These are phyloP conservation scores for Lagria hirta DNA, from an alignment of 2,888 invertebrate genomes.

Conservation along the genomic window DNA sequence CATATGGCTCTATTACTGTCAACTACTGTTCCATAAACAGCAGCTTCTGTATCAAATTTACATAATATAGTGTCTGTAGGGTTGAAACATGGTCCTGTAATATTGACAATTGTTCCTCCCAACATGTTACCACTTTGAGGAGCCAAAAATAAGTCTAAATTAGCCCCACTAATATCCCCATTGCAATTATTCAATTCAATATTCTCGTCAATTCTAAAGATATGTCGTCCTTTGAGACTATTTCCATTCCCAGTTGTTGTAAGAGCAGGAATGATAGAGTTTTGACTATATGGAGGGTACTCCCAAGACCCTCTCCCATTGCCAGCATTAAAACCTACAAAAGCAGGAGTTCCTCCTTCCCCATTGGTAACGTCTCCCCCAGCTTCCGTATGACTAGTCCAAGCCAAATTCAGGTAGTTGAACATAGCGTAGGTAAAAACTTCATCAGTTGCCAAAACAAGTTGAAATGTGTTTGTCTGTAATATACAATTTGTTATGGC, in stretches of 20 bases:
- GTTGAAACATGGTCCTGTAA: constrained; percentile 93
- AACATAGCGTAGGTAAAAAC: constrained; percentile 92
- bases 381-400: constrained; percentile 90
- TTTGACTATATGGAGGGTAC: constrained; percentile 88
- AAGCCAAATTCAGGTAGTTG: constrained; percentile 88
- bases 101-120: constrained; percentile 93
- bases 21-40: constrained; percentile 74
- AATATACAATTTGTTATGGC: no score
- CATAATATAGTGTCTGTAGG: constrained; percentile 75
- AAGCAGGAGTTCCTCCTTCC: constrained; percentile 85
- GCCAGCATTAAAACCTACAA: constrained; percentile 94
- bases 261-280: constrained; percentile 78
- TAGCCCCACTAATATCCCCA: constrained; percentile 82
- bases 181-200: constrained; percentile 92
- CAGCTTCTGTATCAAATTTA: constrained; percentile 75
- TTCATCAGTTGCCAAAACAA: constrained; percentile 90
- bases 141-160: constrained; percentile 81
- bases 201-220: constrained; percentile 93
- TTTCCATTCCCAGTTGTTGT: constrained; percentile 85
- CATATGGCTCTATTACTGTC: constrained; percentile 87
- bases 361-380: constrained; percentile 85
- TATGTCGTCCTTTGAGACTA: constrained; percentile 84
- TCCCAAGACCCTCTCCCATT: constrained; percentile 88
- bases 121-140: constrained; percentile 97
- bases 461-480: constrained; percentile 94